phyloP scores from a whole-genome alignment of 2,888 invertebrate genomes.

The Belgica antarctica region DNA sequence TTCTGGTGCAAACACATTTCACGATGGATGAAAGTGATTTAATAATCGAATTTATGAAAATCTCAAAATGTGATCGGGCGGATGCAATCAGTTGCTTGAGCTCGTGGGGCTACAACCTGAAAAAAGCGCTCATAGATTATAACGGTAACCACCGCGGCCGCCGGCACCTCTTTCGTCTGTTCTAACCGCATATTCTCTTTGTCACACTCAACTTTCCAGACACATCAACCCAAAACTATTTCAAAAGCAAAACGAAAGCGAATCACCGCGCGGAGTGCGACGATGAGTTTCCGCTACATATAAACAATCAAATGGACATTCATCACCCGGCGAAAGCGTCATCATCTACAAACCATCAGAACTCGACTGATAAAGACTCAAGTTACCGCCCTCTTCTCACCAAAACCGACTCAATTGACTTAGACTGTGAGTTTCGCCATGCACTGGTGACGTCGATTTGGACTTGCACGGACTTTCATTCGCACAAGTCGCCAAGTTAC shows the following conservation, averaged over 20 bases:
- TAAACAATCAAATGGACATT: conserved; percentile 7
- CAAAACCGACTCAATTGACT: conserved; percentile 46
- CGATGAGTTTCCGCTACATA: neutral
- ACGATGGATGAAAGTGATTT: conserved; percentile 47
- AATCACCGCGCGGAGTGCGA: neutral
- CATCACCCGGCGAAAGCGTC: conserved; percentile 19
- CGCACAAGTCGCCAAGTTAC: too few relatives aligned
- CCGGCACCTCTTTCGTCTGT: too few relatives aligned
- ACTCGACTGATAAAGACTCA: neutral
- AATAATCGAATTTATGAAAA: conserved; percentile 46
- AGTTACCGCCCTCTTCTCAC: conserved; percentile 37
- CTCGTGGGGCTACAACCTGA: conserved; percentile 47
- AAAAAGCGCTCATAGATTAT: conserved; percentile 47
- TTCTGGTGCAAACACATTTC: too few relatives aligned
- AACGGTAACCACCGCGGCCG: conserved; percentile 46
- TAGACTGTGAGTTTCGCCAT: conserved; percentile 47
- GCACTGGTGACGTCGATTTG: too few relatives aligned
- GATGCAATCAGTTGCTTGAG: conserved; percentile 47
- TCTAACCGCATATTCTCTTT: too few relatives aligned
- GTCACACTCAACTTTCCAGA: too few relatives aligned
- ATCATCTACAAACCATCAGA: neutral
- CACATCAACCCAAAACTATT: conserved; percentile 46
- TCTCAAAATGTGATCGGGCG: conserved; percentile 46
- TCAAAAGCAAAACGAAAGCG: conserved; percentile 43
- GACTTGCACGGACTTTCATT: too few relatives aligned